Evolutionary conservation across 1,140 invertebrate species (phyloP).

Genomic region (Idris sp.): DNA sequence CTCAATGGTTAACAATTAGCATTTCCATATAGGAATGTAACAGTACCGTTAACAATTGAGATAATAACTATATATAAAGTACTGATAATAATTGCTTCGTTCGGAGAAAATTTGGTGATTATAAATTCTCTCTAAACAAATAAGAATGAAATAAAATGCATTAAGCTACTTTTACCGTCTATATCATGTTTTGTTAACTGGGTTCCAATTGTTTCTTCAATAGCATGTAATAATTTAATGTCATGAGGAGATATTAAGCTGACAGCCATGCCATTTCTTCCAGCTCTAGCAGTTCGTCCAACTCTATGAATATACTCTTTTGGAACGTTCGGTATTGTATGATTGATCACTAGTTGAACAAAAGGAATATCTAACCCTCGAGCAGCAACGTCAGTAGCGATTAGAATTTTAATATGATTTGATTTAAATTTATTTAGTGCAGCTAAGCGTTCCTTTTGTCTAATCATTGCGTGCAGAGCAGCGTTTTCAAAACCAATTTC

Average conservation of each 20-base stretch:
- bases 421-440: constrained; percentile 92
- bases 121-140: too few species aligned
- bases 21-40: too few species aligned
- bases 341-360: constrained; percentile 96
- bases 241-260: constrained; percentile 96
- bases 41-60: too few species aligned
- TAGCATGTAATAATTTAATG: constrained; percentile 89
- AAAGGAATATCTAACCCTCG: constrained; percentile 93
- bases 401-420: constrained; percentile 89
- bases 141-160: constrained; percentile 25
- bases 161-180: constrained; percentile 89
- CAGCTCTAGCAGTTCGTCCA: constrained; percentile 96
- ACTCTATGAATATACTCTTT: constrained; percentile 99
- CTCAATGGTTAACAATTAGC: too few species aligned
- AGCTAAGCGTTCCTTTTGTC: constrained; percentile 87
- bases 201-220: constrained; percentile 90
- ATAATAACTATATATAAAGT: too few species aligned
- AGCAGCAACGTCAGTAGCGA: constrained; percentile 98
- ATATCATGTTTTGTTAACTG: constrained; percentile 92
- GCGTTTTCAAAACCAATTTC: constrained; percentile 92
- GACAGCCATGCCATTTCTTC: constrained; percentile 90
- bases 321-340: constrained; percentile 91
- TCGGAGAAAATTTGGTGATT: too few species aligned
- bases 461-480: constrained; percentile 90
- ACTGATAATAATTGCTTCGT: too few species aligned